Base-by-base conservation (phyloP, 1,140 invertebrate species). In the Chironomus striatipennis region DNA sequence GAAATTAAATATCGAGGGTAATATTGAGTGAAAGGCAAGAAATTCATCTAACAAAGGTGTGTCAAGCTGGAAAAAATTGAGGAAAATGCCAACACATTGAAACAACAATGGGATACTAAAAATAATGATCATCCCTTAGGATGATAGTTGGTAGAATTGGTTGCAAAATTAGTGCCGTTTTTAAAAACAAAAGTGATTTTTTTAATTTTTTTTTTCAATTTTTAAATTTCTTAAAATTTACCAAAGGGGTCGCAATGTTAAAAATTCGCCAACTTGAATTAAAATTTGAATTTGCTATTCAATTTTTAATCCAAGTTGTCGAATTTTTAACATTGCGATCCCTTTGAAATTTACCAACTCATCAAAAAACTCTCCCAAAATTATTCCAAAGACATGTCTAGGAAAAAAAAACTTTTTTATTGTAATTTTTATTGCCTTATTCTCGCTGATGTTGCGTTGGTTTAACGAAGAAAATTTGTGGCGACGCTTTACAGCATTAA, bases 11-110 rank as follows among this genome's bases (percentile, higher is more conserved):
- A 34, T 15, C n/a, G 12, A 57, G 47, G 47, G 43, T 7, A 47
- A 15, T 47, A 15, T 47, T 47, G 43, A 47, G 15, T 47, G 43
- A 47, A 47, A 47, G 43, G 9, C 8, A 47, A 47, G 47, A 57
- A 57, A 12, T 57, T 57, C 47, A 57, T 57, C 47, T n/a, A 57
- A 57, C 47, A 57, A 57, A 57, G 47, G 47, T 57, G 47, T 57
- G 47, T 57, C n/a, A 34, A 34, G 5, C 24, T 34, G 5, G 5
- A 1, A 34, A 34, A 5, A 34, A 34, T 34, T 34, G 24, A 34
- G 24, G 24, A 34, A 34, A 34, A 34, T 34, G 24, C 24, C 24
- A 34, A 34, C 47, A 15, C n/a, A n/a, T 10, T 57, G n/a, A 12
- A 57, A 57, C 47, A 57, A 57, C 47, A 57, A 34, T 34, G 47